Percentiles rank a stretch among this genome's conserved stretches.
Conservation (phyloP, 2,888 invertebrate genomes). For the Leptopilina syphax region DNA sequence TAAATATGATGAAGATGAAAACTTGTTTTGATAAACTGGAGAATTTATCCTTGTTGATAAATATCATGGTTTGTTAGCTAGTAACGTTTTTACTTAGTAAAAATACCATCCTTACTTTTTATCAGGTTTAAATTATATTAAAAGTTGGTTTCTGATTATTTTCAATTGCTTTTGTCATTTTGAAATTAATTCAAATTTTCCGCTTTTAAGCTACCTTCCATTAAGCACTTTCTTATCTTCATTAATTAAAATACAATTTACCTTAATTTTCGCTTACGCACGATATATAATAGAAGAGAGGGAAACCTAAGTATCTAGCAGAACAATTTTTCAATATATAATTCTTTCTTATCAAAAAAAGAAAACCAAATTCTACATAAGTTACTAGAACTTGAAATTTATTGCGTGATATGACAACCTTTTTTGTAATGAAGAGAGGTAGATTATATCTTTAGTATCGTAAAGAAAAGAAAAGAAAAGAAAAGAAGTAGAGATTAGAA, state of each 20-base stretch:
- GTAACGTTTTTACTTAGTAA: too few relatives aligned
- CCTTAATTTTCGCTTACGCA: too few relatives aligned
- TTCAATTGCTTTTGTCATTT: too few relatives aligned
- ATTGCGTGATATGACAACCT: neutral
- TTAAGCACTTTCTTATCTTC: too few relatives aligned
- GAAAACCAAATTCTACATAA: neutral
- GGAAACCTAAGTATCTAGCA: neutral
- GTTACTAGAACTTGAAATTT: neutral
- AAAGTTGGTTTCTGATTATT: too few relatives aligned
- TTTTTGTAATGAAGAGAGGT: neutral
- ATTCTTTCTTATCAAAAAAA: neutral
- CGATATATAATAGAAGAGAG: too few relatives aligned
- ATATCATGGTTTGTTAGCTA: too few relatives aligned
- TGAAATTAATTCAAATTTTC: too few relatives aligned
- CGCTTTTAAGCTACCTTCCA: too few relatives aligned
- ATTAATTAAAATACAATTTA: too few relatives aligned
- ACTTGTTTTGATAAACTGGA: neutral
- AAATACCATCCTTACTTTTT: too few relatives aligned
- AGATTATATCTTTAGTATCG: conserved; percentile 24
- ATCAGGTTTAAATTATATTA: too few relatives aligned
- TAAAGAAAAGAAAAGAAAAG: neutral
- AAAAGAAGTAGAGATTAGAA: neutral
- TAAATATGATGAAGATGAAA: neutral
- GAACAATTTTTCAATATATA: conserved; percentile 4
- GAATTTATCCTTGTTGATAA: neutral